Base-by-base conservation (phyloP, 2,113 vertebrate species). In the Paracanthobrama guichenoti region DNA sequence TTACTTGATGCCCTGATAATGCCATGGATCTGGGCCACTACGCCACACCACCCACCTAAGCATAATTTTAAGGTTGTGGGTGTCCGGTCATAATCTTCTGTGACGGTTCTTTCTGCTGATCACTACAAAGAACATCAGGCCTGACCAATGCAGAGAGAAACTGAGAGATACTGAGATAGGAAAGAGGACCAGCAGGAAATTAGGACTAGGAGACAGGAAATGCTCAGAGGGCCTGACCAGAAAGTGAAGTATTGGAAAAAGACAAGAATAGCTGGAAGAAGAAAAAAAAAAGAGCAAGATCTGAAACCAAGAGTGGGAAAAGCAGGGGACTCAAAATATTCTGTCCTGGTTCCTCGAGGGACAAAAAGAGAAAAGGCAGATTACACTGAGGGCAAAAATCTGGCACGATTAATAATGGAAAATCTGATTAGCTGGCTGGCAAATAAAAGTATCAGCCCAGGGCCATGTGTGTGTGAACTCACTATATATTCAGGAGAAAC, bases 361-460 rank as follows among this genome's bases (percentile, higher is more conserved):
- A 57, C 9, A 69, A 57, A 84, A 78, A 74, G 28, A 67, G 62
- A 57, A 78, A 67, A 69, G 31, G 16, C 18, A 69, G 59, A 77
- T 39, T 44, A 31, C 44, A 39, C 3, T 20, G 39, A 48, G 50
- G 20, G 64, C 24, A 46, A 71, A 74, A 69, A 20, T 50, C 73
- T 35, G 76, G 76, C 82, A 84, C 73, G 89, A 57, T 84, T 88
- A 86, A 62, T 81, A 76, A 91, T 85, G 84, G 86, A 26, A 91
- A 91, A 91, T 89, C 28, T 89, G 88, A 93, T 90, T 87, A 84
- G 55, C 55, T 14, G 57, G 73, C 35, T 46, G 53, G 79, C 28
- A 26, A 83, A 90, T 44, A 88, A 67, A 88, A 83, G 73, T 77
- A 74, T n/a, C 80, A 64, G 57, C 62, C 78, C 35, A 6, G 44